These are phyloP conservation scores for Synergus gifuensis DNA, from an alignment of 2,888 invertebrate genomes.

Conservation along the genomic window DNA sequence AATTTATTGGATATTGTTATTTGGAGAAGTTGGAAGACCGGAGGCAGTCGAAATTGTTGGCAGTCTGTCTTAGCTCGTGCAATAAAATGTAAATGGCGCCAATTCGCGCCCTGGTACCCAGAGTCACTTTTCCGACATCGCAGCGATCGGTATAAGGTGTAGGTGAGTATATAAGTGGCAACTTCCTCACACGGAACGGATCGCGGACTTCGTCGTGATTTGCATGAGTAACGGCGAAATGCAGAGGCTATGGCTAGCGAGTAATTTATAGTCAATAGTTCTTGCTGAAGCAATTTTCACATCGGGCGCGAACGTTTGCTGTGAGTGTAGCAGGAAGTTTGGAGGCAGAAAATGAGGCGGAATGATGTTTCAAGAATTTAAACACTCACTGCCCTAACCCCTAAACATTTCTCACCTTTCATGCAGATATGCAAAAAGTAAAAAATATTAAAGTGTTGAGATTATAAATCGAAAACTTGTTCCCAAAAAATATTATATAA, in stretches of 20 bases:
- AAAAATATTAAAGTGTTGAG: too few relatives aligned
- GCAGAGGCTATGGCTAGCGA: constrained; percentile 55
- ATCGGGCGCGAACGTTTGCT: constrained; percentile 67
- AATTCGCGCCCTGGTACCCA: constrained; percentile 60
- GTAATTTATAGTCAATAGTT: constrained; percentile 75
- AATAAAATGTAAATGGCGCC: constrained; percentile 72
- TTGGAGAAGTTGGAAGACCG: neutral
- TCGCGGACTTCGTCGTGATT: constrained; percentile 58
- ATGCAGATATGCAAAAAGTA: too few relatives aligned
- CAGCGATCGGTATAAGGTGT: neutral
- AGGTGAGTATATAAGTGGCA: constrained; percentile 58
- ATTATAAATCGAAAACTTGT: too few relatives aligned
- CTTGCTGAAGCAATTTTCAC: constrained; percentile 72
- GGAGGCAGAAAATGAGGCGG: neutral
- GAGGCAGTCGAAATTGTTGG: neutral
- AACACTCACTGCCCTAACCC: too few relatives aligned
- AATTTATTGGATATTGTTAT: constrained; percentile 17
- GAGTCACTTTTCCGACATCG: constrained; percentile 4
- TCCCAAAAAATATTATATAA: too few relatives aligned
- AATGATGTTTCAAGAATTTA: neutral
- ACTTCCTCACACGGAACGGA: constrained; percentile 55
- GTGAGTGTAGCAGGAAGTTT: neutral
- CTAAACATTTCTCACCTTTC: too few relatives aligned
- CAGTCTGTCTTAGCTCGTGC: constrained; percentile 63
- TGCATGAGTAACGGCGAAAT: constrained; percentile 69